phyloP scores from a whole-genome alignment of 37 sponge, comb jelly and placozoan species.

The Petrosia ficiformis region DNA sequence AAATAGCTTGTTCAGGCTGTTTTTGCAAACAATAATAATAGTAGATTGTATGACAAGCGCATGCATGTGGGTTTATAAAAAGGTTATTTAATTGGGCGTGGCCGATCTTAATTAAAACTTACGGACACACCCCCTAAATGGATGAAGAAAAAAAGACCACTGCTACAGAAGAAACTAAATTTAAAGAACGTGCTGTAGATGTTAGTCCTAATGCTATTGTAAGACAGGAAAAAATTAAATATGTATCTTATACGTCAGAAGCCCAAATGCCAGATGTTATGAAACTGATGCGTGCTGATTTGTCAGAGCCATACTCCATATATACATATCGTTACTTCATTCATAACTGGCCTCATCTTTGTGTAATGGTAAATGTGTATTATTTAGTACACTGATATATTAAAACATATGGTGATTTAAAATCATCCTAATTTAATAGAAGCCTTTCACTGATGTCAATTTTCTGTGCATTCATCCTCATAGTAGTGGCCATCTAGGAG shows the following conservation, averaged over 20 bases:
- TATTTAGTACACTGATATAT: too few relatives aligned
- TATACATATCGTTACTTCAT: conserved; percentile 99
- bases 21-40: too few relatives aligned
- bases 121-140: too few relatives aligned
- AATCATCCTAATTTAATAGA: neutral
- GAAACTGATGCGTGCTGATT: conserved; percentile 85
- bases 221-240: conserved; percentile 48
- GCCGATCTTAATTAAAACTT: too few relatives aligned
- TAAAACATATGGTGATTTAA: neutral
- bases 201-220: neutral
- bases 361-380: conserved; percentile 54
- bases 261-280: conserved; percentile 83
- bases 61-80: too few relatives aligned
- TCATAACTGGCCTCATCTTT: conserved; percentile 95
- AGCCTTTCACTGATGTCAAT: neutral
- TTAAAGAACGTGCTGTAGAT: neutral
- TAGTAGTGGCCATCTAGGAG: neutral
- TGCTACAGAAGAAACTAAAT: too few relatives aligned
- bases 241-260: conserved; percentile 78
- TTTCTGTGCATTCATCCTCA: too few relatives aligned
- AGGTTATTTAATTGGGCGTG: too few relatives aligned
- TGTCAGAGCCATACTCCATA: conserved; percentile 98
- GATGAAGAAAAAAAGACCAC: too few relatives aligned
- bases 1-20: too few relatives aligned
- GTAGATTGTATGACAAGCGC: too few relatives aligned